phyloP scores from a whole-genome alignment of 2,888 invertebrate species.

The Limnephilus marmoratus region DNA sequence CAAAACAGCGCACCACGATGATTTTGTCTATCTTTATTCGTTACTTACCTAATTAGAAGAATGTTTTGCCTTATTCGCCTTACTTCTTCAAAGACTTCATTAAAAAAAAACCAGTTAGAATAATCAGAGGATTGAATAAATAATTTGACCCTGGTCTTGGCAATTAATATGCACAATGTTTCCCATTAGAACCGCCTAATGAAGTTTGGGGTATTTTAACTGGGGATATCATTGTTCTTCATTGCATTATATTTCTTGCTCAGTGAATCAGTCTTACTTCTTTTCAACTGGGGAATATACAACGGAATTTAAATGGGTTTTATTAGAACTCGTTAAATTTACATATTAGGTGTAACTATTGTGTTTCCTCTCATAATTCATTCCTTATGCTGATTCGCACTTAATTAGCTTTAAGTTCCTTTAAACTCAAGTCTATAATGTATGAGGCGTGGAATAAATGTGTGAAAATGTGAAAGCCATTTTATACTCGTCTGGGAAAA shows the following conservation, averaged over 20 bases:
- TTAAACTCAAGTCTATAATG: not conserved
- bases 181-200: slow-evolving; percentile 38
- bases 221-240: not conserved
- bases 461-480: slow-evolving; percentile 24
- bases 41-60: not conserved
- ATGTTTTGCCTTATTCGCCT: not conserved
- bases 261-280: not conserved
- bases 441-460: not conserved
- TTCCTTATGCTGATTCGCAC: slow-evolving; percentile 3
- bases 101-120: not conserved
- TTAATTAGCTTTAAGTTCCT: not conserved
- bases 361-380: slow-evolving; percentile 32
- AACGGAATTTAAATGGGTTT: slow-evolving; percentile 26
- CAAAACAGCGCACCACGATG: no score
- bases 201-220: slow-evolving; percentile 29
- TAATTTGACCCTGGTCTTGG: slow-evolving; percentile 9
- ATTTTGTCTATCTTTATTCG: not conserved
- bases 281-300: not conserved
- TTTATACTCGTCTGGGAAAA: not conserved
- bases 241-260: not conserved
- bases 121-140: slow-evolving; percentile 2
- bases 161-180: not conserved
- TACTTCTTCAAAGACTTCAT: not conserved
- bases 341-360: slow-evolving; percentile 5
- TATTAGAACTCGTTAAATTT: slow-evolving; percentile 20